Percentiles rank a stretch among this genome's conserved stretches.
Evolutionary conservation across 2,888 invertebrate genomes (phyloP).

Genomic region (Heteromyza rotundicornis): DNA sequence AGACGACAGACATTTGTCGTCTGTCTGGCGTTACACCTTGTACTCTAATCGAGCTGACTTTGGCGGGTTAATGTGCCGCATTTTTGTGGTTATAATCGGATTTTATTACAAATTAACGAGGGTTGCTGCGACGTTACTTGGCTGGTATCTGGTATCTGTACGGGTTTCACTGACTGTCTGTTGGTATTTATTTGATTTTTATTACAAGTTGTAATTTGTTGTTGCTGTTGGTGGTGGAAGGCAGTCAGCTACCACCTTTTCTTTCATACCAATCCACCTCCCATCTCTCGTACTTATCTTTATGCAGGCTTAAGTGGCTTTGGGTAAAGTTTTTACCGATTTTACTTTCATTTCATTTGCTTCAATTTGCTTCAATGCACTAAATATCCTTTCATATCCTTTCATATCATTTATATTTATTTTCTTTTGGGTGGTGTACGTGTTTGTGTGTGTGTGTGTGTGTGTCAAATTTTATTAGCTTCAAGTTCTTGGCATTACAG

Average conservation of each 20-base stretch:
- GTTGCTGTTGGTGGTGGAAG: neutral
- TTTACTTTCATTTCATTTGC: neutral
- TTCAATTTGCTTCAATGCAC: neutral
- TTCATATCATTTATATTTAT: no score
- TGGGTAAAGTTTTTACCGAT: neutral
- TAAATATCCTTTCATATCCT: no score
- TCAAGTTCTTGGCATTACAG: no score
- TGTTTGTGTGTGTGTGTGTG: no score
- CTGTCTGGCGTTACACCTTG: neutral
- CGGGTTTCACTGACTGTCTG: neutral
- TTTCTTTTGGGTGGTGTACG: no score
- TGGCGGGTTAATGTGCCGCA: conserved; percentile 34
- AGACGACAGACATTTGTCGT: no score
- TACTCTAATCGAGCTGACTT: neutral
- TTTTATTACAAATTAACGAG: conserved; percentile 59
- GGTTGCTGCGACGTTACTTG: neutral
- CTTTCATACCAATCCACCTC: neutral
- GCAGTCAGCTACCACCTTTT: neutral
- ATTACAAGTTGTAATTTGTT: neutral
- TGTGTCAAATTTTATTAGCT: no score
- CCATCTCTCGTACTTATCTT: neutral
- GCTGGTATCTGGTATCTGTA: neutral
- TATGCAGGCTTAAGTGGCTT: neutral
- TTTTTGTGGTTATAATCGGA: conserved; percentile 59
- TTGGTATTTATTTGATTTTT: conserved; percentile 2